These are phyloP conservation scores for Dromas ardeola DNA, from an alignment of 2,113 vertebrate species.

Conservation along the genomic window DNA sequence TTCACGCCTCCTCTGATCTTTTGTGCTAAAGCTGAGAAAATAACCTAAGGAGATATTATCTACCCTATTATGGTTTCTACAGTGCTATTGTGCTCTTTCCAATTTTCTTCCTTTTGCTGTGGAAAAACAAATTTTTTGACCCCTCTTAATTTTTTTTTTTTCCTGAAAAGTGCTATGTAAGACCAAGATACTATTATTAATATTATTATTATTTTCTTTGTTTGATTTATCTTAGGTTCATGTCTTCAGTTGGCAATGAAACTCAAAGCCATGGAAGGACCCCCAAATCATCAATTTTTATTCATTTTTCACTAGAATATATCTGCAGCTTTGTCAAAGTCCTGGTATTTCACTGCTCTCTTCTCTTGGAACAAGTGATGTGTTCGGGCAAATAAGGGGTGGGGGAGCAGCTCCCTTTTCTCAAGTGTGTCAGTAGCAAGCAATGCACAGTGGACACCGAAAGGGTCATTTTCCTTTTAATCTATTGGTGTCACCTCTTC, in stretches of 20 bases:
- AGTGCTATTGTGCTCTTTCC: background rate
- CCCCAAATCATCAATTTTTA: background rate
- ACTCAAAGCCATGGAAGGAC: background rate
- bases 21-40: constrained; percentile 54
- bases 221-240: background rate
- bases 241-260: background rate
- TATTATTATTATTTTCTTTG: background rate
- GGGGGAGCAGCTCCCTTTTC: background rate
- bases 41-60: constrained; percentile 46
- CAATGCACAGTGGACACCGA: background rate
- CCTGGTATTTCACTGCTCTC: background rate
- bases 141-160: background rate
- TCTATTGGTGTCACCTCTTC: background rate
- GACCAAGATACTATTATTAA: background rate
- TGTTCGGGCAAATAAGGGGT: background rate
- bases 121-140: constrained; percentile 46
- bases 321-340: background rate
- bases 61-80: constrained; percentile 57
- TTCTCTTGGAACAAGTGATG: background rate
- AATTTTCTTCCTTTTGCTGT: constrained; percentile 47
- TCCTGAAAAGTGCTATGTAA: background rate
- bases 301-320: background rate
- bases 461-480: background rate
- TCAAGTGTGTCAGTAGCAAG: background rate
- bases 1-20: constrained; percentile 54